Evolutionary conservation across 2,113 vertebrate genomes (phyloP), one percentile per base, ranked within the genome.

Genomic region (Hylia prasina): DNA sequence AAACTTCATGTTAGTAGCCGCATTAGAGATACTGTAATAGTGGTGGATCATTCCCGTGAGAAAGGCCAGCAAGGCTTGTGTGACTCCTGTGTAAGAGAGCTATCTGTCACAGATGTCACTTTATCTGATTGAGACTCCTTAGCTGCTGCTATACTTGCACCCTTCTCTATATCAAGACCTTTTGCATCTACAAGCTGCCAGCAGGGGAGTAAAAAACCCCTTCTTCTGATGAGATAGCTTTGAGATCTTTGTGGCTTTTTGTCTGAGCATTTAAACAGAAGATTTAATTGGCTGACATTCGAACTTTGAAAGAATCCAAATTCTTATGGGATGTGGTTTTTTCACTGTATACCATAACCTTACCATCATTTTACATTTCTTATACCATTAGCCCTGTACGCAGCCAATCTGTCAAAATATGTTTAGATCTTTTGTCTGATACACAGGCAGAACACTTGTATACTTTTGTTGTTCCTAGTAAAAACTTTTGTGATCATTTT

Each of bases 101-200:
- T 97, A 98, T 98, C 94, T 97, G 96, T 98, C 98, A 98, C 87
- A 95, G 94, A 98, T 97, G 97, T 98, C 98, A 98, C 95, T 97
- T 97, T 98, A 98, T 98, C 98, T 98, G 93, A 98, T 93, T 96
- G 94, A 97, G 88, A 90, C 87, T 94, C 95, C 94, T 96, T 96
- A 97, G 89, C 96, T 97, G 93, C 93, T 95, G 84, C 85, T 93
- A 85, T 90, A 81, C 89, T 96, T 96, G 95, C 86, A 71, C 90
- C 87, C 93, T 96, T 97, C 96, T 96, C 94, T 76, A 37, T 93
- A 94, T 90, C 87, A 95, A 95, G 90, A 95, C 89, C 87, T 95
- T 97, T 96, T 87, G 90, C 94, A 86, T 97, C 96, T 97, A 97
- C 95, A 97, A 95, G 96, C 96, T 98, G 97, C 91, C 82, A 91